phyloP scores from a whole-genome alignment of 2,113 vertebrate genomes.

The Etheostoma cragini region DNA sequence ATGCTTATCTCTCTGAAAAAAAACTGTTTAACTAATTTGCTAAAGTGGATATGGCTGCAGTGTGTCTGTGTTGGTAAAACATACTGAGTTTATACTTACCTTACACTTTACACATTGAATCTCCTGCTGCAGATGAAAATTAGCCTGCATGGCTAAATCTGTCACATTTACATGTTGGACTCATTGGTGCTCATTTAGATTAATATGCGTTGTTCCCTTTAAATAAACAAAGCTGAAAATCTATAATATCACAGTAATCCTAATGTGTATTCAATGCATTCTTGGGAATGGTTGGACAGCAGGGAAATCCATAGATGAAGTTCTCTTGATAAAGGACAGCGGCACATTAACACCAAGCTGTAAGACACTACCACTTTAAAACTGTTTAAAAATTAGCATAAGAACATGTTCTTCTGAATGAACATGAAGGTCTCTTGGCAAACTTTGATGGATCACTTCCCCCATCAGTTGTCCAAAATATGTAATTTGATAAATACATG shows the following conservation, averaged over 20 bases:
- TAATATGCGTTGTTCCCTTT: too few species aligned
- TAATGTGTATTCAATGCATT: background rate
- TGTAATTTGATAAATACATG: background rate
- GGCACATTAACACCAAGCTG: constrained; percentile 24
- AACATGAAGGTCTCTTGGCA: background rate
- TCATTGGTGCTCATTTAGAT: too few species aligned
- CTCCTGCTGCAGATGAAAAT: background rate
- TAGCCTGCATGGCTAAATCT: too few species aligned
- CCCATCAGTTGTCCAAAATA: background rate
- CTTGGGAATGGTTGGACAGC: background rate
- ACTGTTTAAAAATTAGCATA: background rate
- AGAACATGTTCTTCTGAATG: constrained; percentile 4
- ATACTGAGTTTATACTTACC: background rate
- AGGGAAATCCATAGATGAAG: constrained; percentile 5
- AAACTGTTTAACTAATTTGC: background rate
- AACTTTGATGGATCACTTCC: background rate
- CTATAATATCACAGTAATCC: background rate
- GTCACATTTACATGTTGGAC: too few species aligned
- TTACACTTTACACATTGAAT: constrained; percentile 13
- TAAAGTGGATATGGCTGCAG: background rate
- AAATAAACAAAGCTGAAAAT: too few species aligned
- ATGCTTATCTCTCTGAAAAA: background rate
- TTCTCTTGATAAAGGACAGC: constrained; percentile 11
- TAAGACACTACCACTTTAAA: constrained; percentile 4
- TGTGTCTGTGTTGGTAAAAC: background rate